Conservation (phyloP, 2,113 vertebrate species). For the Myotis yumanensis region DNA sequence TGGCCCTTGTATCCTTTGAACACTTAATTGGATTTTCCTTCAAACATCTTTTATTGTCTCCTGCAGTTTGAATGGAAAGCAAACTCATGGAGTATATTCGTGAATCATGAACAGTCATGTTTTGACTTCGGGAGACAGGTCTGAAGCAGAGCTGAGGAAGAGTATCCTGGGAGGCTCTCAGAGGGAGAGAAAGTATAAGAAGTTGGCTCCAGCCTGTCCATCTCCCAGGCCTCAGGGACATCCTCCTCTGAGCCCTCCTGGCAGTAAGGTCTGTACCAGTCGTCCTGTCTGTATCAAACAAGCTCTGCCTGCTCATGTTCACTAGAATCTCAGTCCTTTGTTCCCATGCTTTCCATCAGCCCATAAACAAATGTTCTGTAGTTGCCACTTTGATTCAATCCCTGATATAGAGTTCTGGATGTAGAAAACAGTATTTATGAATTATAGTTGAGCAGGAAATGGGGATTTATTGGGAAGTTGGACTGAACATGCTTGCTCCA, state of each 20-base stretch:
- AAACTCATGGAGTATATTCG: slow-evolving; percentile 28
- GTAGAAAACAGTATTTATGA: not conserved
- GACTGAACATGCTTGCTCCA: not conserved
- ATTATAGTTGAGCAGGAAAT: not conserved
- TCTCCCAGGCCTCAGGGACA: not conserved
- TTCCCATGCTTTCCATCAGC: not conserved
- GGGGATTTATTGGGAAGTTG: not conserved
- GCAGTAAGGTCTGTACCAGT: not conserved
- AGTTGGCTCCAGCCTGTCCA: not conserved
- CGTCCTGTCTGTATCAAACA: not conserved
- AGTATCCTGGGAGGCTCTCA: not conserved
- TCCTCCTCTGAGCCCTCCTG: not conserved
- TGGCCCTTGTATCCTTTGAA: slow-evolving; percentile 59
- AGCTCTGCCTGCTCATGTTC: accelerated
- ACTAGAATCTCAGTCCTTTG: not conserved
- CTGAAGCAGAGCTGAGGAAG: not conserved
- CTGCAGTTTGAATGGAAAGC: slow-evolving; percentile 42
- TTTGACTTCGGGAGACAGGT: not conserved
- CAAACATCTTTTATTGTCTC: slow-evolving; percentile 51
- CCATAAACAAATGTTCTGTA: not conserved
- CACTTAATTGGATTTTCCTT: slow-evolving; percentile 74
- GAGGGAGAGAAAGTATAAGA: not conserved
- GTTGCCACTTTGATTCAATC: not conserved
- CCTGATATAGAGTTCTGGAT: not conserved
- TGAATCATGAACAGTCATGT: not conserved